These are phyloP conservation scores for Oenanthe melanoleuca DNA, from an alignment of 2,113 vertebrate genomes.

Conservation along the genomic window DNA sequence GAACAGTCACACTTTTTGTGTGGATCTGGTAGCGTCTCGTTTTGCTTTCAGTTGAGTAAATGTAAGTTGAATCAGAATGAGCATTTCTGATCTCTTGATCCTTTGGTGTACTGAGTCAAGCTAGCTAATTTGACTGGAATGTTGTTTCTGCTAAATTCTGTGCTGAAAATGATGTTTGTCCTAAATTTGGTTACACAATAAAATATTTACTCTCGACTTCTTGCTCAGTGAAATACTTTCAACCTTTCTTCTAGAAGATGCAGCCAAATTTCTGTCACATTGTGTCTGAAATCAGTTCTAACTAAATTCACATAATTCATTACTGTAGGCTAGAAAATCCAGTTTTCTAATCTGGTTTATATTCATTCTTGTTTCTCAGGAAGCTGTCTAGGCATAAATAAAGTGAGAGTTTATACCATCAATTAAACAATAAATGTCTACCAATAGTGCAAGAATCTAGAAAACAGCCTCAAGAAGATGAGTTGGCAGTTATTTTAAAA, in stretches of 20 bases:
- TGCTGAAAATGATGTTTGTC: constrained; percentile 29
- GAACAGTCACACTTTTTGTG: neutral
- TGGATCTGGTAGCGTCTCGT: neutral
- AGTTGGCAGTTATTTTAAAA: neutral
- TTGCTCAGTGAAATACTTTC: constrained; percentile 43
- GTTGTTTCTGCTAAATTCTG: constrained; percentile 44
- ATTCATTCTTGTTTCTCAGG: constrained; percentile 22
- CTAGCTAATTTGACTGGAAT: constrained; percentile 35
- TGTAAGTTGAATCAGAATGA: constrained; percentile 19
- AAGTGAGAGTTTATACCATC: neutral
- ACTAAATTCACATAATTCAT: constrained; percentile 1
- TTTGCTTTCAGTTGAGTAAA: constrained; percentile 23
- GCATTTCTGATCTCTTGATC: neutral
- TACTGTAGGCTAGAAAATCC: constrained; percentile 1
- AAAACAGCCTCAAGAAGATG: neutral
- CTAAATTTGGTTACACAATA: constrained; percentile 27
- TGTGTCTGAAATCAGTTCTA: constrained; percentile 55
- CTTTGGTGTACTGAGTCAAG: neutral
- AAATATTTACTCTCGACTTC: constrained; percentile 47
- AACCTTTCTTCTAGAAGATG: constrained; percentile 36
- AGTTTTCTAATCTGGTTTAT: constrained; percentile 41
- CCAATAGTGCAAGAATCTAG: neutral
- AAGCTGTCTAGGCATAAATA: constrained; percentile 24
- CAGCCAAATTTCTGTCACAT: constrained; percentile 41
- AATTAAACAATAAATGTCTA: neutral